phyloP scores from a whole-genome alignment of 1,140 invertebrate genomes.

The Neuroterus valhalla region DNA sequence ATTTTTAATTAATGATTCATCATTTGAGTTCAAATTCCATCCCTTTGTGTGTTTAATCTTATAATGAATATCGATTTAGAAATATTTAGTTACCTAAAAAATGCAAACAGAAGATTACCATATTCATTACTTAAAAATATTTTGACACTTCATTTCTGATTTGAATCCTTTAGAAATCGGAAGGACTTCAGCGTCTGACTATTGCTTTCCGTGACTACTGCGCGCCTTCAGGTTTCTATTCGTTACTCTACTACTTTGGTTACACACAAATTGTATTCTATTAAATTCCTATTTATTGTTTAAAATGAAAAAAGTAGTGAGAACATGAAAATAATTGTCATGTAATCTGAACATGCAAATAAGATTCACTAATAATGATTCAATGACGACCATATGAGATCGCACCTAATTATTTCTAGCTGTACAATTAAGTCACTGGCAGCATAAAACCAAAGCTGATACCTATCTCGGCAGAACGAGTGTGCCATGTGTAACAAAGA shows the following conservation, averaged over 20 bases:
- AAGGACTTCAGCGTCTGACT: conserved; percentile 20
- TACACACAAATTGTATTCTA: background rate
- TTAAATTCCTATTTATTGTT: background rate
- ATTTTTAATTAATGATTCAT: no score
- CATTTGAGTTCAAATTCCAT: no score
- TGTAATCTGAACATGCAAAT: background rate
- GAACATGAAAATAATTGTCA: background rate
- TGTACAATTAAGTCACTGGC: conserved; percentile 22
- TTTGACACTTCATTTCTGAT: no score
- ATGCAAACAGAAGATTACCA: no score
- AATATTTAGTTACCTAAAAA: no score
- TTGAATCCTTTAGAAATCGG: no score
- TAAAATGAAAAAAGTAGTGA: background rate
- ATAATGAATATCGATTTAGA: no score
- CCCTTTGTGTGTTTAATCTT: no score
- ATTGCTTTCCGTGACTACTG: conserved; percentile 12
- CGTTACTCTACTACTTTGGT: background rate
- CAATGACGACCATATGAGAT: conserved; percentile 32
- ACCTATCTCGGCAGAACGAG: conserved; percentile 18
- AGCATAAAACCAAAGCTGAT: conserved; percentile 21
- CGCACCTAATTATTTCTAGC: background rate
- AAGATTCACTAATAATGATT: background rate
- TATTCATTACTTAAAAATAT: no score
- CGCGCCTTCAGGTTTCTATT: background rate
- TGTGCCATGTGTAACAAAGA: conserved; percentile 4